Evolutionary conservation across 2,888 invertebrate species (phyloP).

Genomic region (Amblyteles armatorius): DNA sequence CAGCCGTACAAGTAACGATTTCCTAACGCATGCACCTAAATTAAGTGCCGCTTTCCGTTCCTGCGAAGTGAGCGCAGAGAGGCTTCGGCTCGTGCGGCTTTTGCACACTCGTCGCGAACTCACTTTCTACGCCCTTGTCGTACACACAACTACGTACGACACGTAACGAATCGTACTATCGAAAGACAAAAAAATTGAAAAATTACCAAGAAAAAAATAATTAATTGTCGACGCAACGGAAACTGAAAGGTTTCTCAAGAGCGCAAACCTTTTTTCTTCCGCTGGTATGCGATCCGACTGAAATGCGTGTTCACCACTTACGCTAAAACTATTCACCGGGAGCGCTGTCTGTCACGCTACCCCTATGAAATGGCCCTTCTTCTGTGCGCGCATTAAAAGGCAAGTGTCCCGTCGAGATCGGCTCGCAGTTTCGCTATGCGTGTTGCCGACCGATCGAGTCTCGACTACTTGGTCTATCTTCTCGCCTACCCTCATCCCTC

Average conservation of each 20-base stretch:
- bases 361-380: background rate
- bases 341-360: background rate
- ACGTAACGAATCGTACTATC: no score
- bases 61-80: no score
- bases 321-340: background rate
- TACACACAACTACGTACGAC: no score
- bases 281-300: background rate
- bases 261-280: background rate
- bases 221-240: background rate
- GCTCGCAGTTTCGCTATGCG: constrained; percentile 1
- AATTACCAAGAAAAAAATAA: no score
- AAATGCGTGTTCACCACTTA: background rate
- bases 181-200: no score
- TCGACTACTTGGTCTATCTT: constrained; percentile 17
- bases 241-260: background rate
- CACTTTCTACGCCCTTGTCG: no score
- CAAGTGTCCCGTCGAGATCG: background rate
- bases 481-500: constrained; percentile 23
- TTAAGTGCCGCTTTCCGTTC: no score
- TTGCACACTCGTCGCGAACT: no score
- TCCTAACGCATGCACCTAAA: no score
- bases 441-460: background rate
- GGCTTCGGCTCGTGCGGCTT: no score
- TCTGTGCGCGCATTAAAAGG: background rate
- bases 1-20: no score